phyloP scores from a whole-genome alignment of 2,888 invertebrate genomes.

The Galerucella nymphaeae region DNA sequence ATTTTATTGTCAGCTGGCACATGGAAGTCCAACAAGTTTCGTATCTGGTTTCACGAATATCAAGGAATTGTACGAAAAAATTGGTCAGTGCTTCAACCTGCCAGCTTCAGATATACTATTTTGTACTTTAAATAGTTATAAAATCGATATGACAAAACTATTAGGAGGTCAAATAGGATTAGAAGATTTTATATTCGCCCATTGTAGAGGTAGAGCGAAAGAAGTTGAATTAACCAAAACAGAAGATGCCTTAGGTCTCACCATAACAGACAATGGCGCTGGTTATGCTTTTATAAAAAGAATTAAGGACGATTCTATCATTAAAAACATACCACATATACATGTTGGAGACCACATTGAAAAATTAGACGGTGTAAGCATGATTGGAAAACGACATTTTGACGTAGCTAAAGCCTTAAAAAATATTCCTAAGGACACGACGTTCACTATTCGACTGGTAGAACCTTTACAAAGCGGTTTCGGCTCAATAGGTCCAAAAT shows the following conservation, averaged over 20 bases:
- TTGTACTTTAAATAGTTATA: conserved; percentile 98
- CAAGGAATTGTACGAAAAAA: conserved; percentile 95
- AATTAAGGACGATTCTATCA: conserved; percentile 93
- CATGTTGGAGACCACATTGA: conserved; percentile 97
- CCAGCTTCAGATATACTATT: conserved; percentile 89
- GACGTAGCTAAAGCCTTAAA: conserved; percentile 96
- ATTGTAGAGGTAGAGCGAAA: conserved; percentile 93
- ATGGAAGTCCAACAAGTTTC: conserved; percentile 94
- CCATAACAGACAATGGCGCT: conserved; percentile 98
- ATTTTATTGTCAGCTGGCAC: conserved; percentile 97
- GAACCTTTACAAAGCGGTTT: conserved; percentile 95
- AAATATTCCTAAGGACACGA: conserved; percentile 88
- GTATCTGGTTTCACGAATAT: conserved; percentile 96
- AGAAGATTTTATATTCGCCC: conserved; percentile 98
- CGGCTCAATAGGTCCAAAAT: conserved; percentile 84
- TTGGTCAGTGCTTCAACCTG: conserved; percentile 91
- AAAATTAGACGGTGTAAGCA: conserved; percentile 82
- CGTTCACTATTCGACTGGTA: conserved; percentile 88
- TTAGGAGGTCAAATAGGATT: conserved; percentile 97
- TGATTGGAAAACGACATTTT: conserved; percentile 93
- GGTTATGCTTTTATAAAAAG: conserved; percentile 98
- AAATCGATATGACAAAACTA: conserved; percentile 94
- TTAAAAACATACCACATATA: conserved; percentile 84
- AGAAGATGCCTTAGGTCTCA: conserved; percentile 95
- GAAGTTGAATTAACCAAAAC: conserved; percentile 95